Evolutionary conservation across 2,888 invertebrate genomes (phyloP), one percentile per base, ranked within the genome.

Genomic region (Lasioglossum vierecki): DNA sequence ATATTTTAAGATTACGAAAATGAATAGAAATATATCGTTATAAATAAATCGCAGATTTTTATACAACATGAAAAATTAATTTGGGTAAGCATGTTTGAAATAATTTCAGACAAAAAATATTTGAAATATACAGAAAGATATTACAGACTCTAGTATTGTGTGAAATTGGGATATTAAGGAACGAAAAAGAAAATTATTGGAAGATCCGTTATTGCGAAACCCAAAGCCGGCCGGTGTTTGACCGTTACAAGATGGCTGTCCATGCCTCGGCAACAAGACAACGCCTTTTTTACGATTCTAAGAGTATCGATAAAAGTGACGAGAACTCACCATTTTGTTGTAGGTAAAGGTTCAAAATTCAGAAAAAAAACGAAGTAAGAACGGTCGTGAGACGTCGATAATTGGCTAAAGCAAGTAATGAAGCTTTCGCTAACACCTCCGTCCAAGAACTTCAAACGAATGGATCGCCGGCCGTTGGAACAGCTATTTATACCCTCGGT

Each of bases 351-450:
- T 80, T 70, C 72, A 70, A 70, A 57, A 68, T n/a, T 83, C 15
- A 71, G 74, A 5, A 49, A 80, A 49, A 80, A 79, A 86, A 75
- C 63, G 35, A 30, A 75, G 15, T 44, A 39, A 18, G 66, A 79
- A 63, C 46, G 46, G 66, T 79, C 76, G 82, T 60, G 57, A 26
- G 60, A 46, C 72, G 83, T 87, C 73, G 85, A 83, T 74, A 85
- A 89, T 90, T 82, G n/a, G 89, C 89, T 71, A 84, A 90, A 90
- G 90, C 90, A 85, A 90, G 90, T 88, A 89, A 90, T 90, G 90
- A 81, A 88, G 87, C 90, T 90, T 85, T 73, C 83, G 84, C 90
- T 76, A 89, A 90, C 89, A 85, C 87, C 76, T 60, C 15, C 57
- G 18, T 41, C 76, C 72, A 30, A n/a, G 68, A 63, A 26, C 70